Conservation (phyloP, 2,888 invertebrate genomes). For the Pterobdella sp. region DNA sequence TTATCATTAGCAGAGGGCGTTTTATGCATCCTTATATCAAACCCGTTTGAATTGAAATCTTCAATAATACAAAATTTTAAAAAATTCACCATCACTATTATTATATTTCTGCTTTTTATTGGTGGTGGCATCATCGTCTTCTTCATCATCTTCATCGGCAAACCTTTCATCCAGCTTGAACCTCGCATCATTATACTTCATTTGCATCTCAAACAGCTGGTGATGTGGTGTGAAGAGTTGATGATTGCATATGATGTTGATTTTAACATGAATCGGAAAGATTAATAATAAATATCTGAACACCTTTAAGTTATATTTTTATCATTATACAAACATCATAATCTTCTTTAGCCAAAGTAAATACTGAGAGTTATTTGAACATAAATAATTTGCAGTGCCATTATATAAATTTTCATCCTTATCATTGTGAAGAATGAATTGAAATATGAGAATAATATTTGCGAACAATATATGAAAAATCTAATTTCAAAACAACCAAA, state of each 20-base stretch:
- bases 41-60: background rate
- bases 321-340: background rate
- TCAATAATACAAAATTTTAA: background rate
- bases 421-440: no score
- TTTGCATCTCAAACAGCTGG: slow-evolving; percentile 13
- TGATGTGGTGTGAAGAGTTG: background rate
- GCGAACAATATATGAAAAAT: no score
- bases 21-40: background rate
- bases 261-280: background rate
- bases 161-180: slow-evolving; percentile 10
- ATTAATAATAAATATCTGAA: background rate
- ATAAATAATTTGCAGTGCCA: no score
- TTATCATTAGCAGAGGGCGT: no score
- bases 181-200: slow-evolving; percentile 3
- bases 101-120: background rate
- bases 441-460: no score
- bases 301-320: background rate
- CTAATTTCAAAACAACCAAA: no score
- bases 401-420: no score
- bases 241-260: background rate
- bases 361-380: no score
- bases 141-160: slow-evolving; percentile 17
- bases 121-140: background rate
- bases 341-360: background rate
- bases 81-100: background rate